Evolutionary conservation across 2,113 vertebrate genomes (phyloP).

Genomic region (Hypocryptadius cinnamomeus): DNA sequence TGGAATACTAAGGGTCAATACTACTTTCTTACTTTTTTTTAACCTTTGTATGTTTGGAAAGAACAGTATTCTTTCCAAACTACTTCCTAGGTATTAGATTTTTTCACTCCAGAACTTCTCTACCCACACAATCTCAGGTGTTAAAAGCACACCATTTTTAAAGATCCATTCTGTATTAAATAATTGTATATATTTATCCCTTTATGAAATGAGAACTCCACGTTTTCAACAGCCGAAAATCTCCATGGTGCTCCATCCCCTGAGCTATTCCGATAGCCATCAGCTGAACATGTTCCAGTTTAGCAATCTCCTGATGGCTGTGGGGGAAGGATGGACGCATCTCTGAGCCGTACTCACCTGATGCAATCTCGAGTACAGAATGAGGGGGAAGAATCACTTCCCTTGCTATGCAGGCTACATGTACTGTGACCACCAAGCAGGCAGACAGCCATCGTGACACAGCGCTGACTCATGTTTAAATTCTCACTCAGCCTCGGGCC

Average conservation of each 20-base stretch:
- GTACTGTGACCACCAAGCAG: background rate
- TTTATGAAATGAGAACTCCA: background rate
- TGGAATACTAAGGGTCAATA: background rate
- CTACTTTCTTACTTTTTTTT: background rate
- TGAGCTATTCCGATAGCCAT: background rate
- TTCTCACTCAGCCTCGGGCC: background rate
- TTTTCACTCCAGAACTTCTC: constrained; percentile 18
- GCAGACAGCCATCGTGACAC: background rate
- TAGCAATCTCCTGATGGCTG: background rate
- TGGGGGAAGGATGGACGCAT: background rate
- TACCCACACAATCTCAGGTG: background rate
- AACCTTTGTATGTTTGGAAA: background rate
- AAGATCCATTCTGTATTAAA: background rate
- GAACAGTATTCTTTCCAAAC: background rate
- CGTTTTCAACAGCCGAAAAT: background rate
- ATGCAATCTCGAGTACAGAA: background rate
- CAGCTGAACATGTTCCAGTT: background rate
- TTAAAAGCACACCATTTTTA: background rate
- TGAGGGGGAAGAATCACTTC: background rate
- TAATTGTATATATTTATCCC: background rate
- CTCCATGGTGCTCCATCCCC: background rate
- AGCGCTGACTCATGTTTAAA: background rate
- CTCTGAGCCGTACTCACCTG: background rate
- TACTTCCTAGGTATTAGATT: background rate
- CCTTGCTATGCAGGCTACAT: background rate